These are phyloP conservation scores for Cordylochernes scorpioides DNA, from an alignment of 2,888 invertebrate genomes.

Conservation along the genomic window DNA sequence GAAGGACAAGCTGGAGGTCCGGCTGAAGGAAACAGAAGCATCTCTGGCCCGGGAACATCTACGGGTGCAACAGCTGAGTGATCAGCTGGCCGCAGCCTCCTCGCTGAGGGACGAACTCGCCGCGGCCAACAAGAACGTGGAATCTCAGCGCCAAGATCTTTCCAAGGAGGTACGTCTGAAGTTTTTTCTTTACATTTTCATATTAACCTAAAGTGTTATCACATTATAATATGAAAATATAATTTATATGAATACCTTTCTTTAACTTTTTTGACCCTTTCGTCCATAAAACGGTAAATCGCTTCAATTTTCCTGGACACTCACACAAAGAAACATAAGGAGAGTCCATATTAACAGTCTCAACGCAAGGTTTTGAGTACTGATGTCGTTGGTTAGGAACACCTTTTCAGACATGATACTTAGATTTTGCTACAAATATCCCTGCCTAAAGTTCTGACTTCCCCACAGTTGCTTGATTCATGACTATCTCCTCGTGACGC, in stretches of 20 bases:
- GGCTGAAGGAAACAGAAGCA: conserved; percentile 18
- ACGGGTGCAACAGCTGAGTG: conserved; percentile 24
- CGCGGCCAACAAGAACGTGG: conserved; percentile 5
- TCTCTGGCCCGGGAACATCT: conserved; percentile 28
- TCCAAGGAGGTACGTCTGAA: conserved; percentile 9
- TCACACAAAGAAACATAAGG: no score
- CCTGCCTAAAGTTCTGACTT: no score
- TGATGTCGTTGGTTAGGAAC: no score
- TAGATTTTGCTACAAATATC: no score
- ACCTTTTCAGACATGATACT: no score
- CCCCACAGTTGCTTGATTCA: no score
- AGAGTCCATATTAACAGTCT: no score
- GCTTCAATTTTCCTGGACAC: no score
- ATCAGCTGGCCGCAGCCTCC: conserved; percentile 7
- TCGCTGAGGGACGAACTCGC: conserved; percentile 11
- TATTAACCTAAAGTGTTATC: not conserved
- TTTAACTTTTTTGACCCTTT: no score
- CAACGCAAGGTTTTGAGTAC: no score
- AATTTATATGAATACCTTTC: conserved; percentile 3
- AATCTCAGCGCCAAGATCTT: conserved; percentile 7
- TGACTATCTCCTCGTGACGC: no score
- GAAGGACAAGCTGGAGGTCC: conserved; percentile 34
- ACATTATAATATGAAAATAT: not conserved
- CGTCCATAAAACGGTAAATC: no score
- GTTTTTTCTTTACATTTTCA: not conserved